A percentile compares a stretch with the other conserved stretches of the same genome.
phyloP scores from a whole-genome alignment of 2,888 invertebrate genomes.

The Candidula unifasciata region DNA sequence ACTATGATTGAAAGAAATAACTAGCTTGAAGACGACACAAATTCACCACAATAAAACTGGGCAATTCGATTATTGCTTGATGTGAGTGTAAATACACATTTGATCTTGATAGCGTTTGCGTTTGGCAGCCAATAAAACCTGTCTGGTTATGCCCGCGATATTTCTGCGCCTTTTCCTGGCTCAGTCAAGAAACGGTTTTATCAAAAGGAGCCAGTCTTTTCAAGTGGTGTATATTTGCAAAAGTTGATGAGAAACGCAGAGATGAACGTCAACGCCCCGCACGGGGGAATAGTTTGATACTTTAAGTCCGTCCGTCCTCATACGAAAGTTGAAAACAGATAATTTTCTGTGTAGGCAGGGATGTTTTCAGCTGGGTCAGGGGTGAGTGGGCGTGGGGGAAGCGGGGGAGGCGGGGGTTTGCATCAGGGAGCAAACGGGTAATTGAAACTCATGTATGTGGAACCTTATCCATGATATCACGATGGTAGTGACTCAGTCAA shows the following conservation, averaged over 20 bases:
- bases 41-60: not conserved
- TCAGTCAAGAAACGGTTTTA: not conserved
- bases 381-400: too few species aligned
- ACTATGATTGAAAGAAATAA: too few species aligned
- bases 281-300: too few species aligned
- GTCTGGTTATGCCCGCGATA: not conserved
- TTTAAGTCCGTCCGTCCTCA: too few species aligned
- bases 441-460: too few species aligned
- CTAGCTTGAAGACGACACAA: not conserved
- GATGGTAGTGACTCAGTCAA: too few species aligned
- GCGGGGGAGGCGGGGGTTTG: too few species aligned
- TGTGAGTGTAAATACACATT: slow-evolving; percentile 4
- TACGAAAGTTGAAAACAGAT: too few species aligned
- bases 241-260: slow-evolving; percentile 22
- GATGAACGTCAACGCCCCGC: not conserved
- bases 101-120: not conserved
- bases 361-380: too few species aligned
- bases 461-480: too few species aligned
- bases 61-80: not conserved
- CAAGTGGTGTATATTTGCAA: slow-evolving; percentile 17
- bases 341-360: too few species aligned
- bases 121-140: not conserved
- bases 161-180: not conserved
- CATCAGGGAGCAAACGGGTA: too few species aligned
- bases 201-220: slow-evolving; percentile 25